Evolutionary conservation across 2,113 vertebrate species (phyloP).

Genomic region (Perca schrenkii): DNA sequence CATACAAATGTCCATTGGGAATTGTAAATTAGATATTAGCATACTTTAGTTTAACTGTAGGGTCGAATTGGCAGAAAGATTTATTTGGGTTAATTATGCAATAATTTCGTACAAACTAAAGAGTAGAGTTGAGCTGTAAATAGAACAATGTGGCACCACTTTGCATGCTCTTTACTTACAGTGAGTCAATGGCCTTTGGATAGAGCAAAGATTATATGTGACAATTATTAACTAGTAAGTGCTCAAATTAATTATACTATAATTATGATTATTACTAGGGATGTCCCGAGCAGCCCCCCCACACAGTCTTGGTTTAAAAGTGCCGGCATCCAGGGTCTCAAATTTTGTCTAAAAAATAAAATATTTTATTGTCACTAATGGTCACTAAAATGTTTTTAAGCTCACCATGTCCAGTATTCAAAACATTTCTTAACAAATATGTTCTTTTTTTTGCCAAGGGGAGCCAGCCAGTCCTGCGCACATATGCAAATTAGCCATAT

Average conservation of each 20-base stretch:
- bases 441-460: no score
- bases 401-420: no score
- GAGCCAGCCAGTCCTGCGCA: no score
- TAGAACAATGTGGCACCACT: background rate
- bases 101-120: constrained; percentile 10
- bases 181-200: background rate
- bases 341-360: no score
- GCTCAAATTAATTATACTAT: background rate
- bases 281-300: no score
- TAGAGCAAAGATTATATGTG: background rate
- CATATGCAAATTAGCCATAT: no score
- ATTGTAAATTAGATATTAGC: constrained; percentile 13
- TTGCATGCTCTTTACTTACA: background rate
- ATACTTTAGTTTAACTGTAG: constrained; percentile 5
- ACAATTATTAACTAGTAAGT: background rate
- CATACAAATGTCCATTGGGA: background rate
- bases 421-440: no score
- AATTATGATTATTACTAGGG: no score
- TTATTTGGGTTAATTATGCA: constrained; percentile 38
- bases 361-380: no score
- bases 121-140: constrained; percentile 6
- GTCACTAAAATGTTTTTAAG: no score
- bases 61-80: background rate
- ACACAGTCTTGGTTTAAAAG: no score
- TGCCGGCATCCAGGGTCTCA: no score